Evolutionary conservation across 2,797 vertebrate species (phyloP).

Genomic region (Manis crassicaudata): DNA sequence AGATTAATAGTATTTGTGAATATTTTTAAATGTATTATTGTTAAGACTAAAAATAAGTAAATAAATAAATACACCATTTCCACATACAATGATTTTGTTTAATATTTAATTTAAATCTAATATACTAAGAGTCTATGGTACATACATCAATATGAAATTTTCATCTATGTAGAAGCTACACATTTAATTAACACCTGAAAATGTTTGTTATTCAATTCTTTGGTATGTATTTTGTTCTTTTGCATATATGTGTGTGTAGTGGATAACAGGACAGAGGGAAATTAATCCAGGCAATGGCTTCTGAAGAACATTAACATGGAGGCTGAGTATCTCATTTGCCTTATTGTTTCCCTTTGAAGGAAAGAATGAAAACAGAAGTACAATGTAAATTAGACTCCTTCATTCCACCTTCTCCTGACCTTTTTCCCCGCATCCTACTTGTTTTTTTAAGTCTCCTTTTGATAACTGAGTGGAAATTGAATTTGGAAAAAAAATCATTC

Average conservation of each 20-base stretch:
- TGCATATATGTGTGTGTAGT: background rate
- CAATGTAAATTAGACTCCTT: background rate
- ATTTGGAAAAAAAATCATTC: background rate
- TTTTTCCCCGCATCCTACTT: background rate
- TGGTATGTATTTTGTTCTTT: background rate
- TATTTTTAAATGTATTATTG: background rate
- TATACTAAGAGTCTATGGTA: background rate
- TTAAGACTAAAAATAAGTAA: background rate
- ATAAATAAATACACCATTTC: background rate
- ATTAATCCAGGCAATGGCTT: background rate
- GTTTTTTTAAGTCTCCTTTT: background rate
- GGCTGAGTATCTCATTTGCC: background rate
- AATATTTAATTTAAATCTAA: background rate
- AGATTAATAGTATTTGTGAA: background rate
- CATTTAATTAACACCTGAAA: background rate
- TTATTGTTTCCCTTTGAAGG: background rate
- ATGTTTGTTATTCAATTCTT: background rate
- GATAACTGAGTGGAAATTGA: conserved; percentile 7
- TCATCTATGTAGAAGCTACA: background rate
- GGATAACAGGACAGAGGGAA: background rate
- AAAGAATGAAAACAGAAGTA: background rate
- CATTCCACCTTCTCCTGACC: background rate
- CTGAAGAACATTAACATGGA: background rate
- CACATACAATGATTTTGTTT: background rate
- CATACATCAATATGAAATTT: background rate